Base-by-base conservation (phyloP, 2,797 vertebrate genomes). In the Myotis findleyi region DNA sequence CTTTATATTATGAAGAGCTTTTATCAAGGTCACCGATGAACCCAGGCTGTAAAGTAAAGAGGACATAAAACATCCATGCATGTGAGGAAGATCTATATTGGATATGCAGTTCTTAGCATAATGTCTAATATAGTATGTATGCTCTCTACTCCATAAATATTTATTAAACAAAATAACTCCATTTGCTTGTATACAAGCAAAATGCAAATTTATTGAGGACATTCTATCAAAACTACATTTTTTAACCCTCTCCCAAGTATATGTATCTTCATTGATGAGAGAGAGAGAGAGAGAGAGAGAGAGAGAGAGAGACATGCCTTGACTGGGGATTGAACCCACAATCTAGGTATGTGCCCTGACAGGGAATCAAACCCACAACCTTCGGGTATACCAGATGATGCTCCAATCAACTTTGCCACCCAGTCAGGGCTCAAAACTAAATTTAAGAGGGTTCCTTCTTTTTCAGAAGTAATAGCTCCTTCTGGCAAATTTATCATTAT, bases 141-240 rank as follows among this genome's bases (percentile, higher is more conserved):
- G 23, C 6, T 57, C 6, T 79, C 17, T 84, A 33, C 17, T 91
- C 30, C 53, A 72, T 85, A 25, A 49, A 41, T 93, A 91, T 77
- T 57, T 81, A 23, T 38, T 77, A 6, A 76, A 84, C 13, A 38
- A 69, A 93, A 80, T 18, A 92, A 75, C 2, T 75, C 13, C 5
- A 81, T 36, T 80, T n/a, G 2, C 53, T 94, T 93, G 36, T 57
- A 57, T 36, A 71, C 36, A 94, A 92, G 82, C 83, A 76, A 88
- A 85, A 33, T 62, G 6, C 81, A 90, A 75, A 55, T 55, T 55
- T 95, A 73, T n/a, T 69, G 38, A 75, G 66, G 5, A 33, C 14
- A 27, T 80, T 69, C 21, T 16, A 68, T 33, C 10, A 55, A 69
- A 92, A 75, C 13, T 75, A 68, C 87, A 80, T 75, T 88, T 87